phyloP scores from a whole-genome alignment of 2,797 vertebrate species.

The Scleropages formosus region DNA sequence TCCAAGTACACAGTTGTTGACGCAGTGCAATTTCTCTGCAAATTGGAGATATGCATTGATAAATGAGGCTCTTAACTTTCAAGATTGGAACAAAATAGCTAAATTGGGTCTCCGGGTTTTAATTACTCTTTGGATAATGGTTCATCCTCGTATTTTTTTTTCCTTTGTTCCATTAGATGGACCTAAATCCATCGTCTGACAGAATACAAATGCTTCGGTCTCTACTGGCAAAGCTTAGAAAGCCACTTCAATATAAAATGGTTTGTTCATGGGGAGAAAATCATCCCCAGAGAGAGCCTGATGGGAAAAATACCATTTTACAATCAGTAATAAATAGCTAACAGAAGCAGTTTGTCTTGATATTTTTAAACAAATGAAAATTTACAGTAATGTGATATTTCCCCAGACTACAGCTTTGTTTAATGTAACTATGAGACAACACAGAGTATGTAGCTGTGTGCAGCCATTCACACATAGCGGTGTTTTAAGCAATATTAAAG shows the following conservation, averaged over 20 bases:
- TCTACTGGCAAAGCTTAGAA: conserved; percentile 35
- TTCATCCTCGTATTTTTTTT: conserved; percentile 33
- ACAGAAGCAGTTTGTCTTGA: conserved; percentile 42
- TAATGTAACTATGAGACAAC: no score
- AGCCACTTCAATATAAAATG: conserved; percentile 15
- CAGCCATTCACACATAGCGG: no score
- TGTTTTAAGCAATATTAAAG: no score
- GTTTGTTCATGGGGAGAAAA: conserved; percentile 10
- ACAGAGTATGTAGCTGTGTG: no score
- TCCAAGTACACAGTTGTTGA: conserved; percentile 28
- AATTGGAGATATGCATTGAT: conserved; percentile 42
- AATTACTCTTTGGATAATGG: conserved; percentile 44
- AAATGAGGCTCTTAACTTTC: conserved; percentile 42
- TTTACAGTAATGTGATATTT: no score
- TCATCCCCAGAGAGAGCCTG: conserved; percentile 45
- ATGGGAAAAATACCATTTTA: conserved; percentile 50
- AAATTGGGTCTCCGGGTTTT: conserved; percentile 40
- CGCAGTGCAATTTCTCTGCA: conserved; percentile 29
- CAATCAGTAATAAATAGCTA: conserved; percentile 60
- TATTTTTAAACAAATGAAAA: conserved; percentile 14
- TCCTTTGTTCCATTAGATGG: conserved; percentile 45
- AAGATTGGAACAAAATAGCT: conserved; percentile 43
- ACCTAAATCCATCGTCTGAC: conserved; percentile 47
- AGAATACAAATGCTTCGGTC: conserved; percentile 43
- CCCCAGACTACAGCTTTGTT: no score